Conservation (phyloP, 1,140 invertebrate genomes). For the Centruroides sculpturatus region DNA sequence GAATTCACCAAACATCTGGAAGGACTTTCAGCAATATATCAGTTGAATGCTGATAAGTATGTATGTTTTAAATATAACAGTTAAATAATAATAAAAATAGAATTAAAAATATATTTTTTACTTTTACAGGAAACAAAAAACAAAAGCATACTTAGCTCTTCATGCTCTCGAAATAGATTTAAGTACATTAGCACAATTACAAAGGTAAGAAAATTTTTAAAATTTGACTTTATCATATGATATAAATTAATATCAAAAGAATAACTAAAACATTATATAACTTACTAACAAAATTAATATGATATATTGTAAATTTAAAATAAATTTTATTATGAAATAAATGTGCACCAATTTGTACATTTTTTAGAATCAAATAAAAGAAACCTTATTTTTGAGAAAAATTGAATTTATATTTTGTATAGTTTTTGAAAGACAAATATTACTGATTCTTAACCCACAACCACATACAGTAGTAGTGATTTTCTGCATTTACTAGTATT, state of each 20-base stretch:
- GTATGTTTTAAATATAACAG: conserved; percentile 28
- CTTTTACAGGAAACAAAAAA: conserved; percentile 42
- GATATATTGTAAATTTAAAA: no score
- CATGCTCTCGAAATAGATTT: conserved; percentile 84
- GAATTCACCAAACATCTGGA: conserved; percentile 84
- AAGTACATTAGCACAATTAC: conserved; percentile 62
- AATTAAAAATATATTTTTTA: neutral
- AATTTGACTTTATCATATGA: neutral
- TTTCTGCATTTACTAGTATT: no score
- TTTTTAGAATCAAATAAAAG: no score
- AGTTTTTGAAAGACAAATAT: no score
- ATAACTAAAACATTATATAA: neutral
- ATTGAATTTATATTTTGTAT: no score
- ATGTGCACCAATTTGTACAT: no score
- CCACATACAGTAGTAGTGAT: no score
- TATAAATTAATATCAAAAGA: neutral
- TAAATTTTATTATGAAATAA: no score
- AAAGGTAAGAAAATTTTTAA: conserved; percentile 40
- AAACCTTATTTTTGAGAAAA: no score
- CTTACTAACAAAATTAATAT: no score
- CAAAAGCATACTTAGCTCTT: conserved; percentile 79
- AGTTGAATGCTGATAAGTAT: conserved; percentile 86
- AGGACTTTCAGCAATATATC: conserved; percentile 80
- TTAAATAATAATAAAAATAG: neutral
- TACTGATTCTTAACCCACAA: no score